Percentiles rank a stretch among this genome's conserved stretches.
phyloP scores from a whole-genome alignment of 2,797 vertebrate species.

The Mormyrus hasselquistii region DNA sequence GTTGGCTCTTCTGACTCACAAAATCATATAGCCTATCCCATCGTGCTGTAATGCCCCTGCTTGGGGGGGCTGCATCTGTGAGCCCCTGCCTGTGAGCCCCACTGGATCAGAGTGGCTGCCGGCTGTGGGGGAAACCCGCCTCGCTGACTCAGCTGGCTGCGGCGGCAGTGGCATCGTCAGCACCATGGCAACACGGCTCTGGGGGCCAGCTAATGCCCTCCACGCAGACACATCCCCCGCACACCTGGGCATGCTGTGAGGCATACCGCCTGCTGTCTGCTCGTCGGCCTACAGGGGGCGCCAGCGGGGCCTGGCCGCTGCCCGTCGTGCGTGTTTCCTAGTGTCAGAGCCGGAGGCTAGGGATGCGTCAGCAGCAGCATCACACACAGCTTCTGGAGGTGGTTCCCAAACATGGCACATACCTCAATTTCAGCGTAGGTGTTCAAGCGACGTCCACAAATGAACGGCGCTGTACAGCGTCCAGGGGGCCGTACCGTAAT shows the following conservation, averaged over 20 bases:
- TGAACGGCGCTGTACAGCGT: neutral
- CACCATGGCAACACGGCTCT: neutral
- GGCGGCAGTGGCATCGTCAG: neutral
- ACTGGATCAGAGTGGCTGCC: conserved; percentile 13
- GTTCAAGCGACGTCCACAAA: neutral
- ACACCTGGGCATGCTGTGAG: conserved; percentile 33
- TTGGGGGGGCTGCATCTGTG: conserved; percentile 14
- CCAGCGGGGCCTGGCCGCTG: neutral
- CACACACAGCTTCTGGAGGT: neutral
- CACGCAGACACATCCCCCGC: neutral
- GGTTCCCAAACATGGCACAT: conserved; percentile 8
- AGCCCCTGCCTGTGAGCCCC: neutral
- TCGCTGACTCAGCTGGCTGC: conserved; percentile 25
- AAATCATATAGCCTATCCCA: neutral
- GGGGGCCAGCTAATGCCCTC: neutral
- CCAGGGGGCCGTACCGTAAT: neutral
- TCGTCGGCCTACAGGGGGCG: neutral
- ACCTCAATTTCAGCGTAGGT: conserved; percentile 13
- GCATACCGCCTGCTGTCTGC: neutral
- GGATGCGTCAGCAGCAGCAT: neutral
- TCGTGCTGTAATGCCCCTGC: neutral
- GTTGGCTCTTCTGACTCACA: neutral
- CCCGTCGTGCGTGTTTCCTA: neutral
- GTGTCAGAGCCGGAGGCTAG: neutral
- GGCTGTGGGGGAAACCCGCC: conserved; percentile 23